These are phyloP conservation scores for Latheticus oryzae DNA, from an alignment of 2,888 invertebrate genomes.

Conservation along the genomic window DNA sequence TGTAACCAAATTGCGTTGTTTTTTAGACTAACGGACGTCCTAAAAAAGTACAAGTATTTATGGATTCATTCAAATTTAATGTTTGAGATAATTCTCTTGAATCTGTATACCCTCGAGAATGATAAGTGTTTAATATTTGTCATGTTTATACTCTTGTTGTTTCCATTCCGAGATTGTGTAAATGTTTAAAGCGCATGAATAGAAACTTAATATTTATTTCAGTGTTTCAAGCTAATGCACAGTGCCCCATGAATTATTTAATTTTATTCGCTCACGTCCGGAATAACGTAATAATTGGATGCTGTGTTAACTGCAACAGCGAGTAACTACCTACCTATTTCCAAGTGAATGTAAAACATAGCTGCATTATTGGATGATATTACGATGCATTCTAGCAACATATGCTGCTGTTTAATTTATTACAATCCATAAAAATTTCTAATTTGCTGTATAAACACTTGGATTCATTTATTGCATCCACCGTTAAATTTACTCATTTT, in stretches of 20 bases:
- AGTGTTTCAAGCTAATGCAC: slow-evolving; percentile 32
- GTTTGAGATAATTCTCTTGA: too few relatives aligned
- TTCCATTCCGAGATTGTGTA: slow-evolving; percentile 29
- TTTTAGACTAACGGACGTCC: too few relatives aligned
- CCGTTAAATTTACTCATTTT: too few relatives aligned
- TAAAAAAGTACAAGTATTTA: too few relatives aligned
- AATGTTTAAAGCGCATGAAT: slow-evolving; percentile 25
- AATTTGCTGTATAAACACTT: too few relatives aligned
- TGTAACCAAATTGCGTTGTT: too few relatives aligned
- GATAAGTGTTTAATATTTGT: slow-evolving; percentile 17
- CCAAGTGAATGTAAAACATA: slow-evolving; percentile 31
- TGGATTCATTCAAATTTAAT: too few relatives aligned
- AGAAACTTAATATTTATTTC: slow-evolving; percentile 35
- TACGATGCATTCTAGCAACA: slow-evolving; percentile 6
- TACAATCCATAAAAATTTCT: too few relatives aligned
- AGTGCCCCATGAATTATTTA: slow-evolving; percentile 34
- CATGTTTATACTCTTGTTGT: slow-evolving; percentile 14
- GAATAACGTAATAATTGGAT: slow-evolving; percentile 36
- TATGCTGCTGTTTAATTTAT: slow-evolving; percentile 18
- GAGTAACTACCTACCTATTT: slow-evolving; percentile 32
- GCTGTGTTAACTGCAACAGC: slow-evolving; percentile 34
- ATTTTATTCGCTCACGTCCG: slow-evolving; percentile 33
- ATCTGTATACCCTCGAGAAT: too few relatives aligned
- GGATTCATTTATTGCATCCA: too few relatives aligned
- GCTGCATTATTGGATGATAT: slow-evolving; percentile 21